Percentiles rank a stretch among this genome's conserved stretches.
Conservation (phyloP, 2,888 invertebrate species). For the Eubasilissa splendida region DNA sequence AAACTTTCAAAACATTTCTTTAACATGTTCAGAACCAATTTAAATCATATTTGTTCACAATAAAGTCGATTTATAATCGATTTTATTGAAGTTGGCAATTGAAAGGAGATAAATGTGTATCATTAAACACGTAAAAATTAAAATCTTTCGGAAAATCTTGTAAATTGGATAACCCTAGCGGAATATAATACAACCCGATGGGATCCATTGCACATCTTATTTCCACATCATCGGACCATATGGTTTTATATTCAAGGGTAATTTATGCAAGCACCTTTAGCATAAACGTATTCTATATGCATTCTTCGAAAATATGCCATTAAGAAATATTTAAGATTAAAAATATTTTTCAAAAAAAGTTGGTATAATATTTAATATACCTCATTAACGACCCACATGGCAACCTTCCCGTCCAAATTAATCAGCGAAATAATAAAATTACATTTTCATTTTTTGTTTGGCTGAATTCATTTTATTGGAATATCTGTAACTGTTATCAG, state of each 20-base stretch:
- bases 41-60: too few species aligned
- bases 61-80: too few species aligned
- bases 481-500: not conserved
- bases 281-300: not conserved
- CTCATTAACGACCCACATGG: not conserved
- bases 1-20: too few species aligned
- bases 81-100: too few species aligned
- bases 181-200: too few species aligned
- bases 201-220: not conserved
- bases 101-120: too few species aligned
- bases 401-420: not conserved
- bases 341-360: not conserved
- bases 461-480: not conserved
- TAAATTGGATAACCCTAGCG: too few species aligned
- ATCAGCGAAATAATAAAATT: constrained; percentile 16
- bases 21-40: too few species aligned
- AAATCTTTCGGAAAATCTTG: too few species aligned
- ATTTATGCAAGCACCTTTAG: constrained; percentile 8
- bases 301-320: constrained; percentile 23
- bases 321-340: constrained; percentile 9
- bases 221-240: constrained; percentile 26
- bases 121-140: too few species aligned
- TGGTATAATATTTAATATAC: not conserved
- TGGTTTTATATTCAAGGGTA: not conserved
- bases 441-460: constrained; percentile 1